These are phyloP conservation scores for Crypturellus tataupa DNA, from an alignment of 2,797 vertebrate species.

Conservation along the genomic window DNA sequence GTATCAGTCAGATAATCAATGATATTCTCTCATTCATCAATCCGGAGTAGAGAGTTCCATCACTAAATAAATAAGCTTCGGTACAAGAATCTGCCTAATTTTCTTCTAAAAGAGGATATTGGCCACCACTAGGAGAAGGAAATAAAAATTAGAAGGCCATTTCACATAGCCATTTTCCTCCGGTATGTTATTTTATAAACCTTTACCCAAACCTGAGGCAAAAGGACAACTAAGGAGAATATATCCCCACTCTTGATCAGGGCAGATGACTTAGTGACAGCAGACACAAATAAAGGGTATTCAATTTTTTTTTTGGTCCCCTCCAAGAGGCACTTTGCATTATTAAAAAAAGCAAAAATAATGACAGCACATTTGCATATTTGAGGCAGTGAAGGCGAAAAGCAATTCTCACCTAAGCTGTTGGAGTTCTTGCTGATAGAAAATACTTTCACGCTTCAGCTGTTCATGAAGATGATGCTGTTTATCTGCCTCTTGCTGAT, in stretches of 20 bases:
- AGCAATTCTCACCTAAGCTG: conserved; percentile 77
- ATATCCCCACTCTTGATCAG: background rate
- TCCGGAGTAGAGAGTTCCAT: background rate
- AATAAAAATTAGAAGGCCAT: background rate
- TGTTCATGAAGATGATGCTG: conserved; percentile 70
- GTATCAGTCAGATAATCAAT: background rate
- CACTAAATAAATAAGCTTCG: background rate
- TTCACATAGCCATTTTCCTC: background rate
- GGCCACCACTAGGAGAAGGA: background rate
- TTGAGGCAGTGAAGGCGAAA: background rate
- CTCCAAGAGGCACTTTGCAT: background rate
- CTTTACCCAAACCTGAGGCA: background rate
- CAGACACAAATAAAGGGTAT: background rate
- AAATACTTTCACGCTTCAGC: conserved; percentile 77
- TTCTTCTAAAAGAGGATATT: background rate
- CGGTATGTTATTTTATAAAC: background rate
- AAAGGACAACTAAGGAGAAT: rapidly evolving
- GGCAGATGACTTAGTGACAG: background rate
- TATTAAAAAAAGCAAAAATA: background rate
- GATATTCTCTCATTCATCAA: background rate
- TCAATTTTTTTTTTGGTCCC: background rate
- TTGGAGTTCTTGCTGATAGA: conserved; percentile 87
- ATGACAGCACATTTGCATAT: background rate
- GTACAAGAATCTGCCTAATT: background rate
- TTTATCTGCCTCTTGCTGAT: conserved; percentile 58